Percentiles rank a stretch among this genome's conserved stretches.
Evolutionary conservation across 2,797 vertebrate genomes (phyloP).

Genomic region (Melanotaenia boesemani): DNA sequence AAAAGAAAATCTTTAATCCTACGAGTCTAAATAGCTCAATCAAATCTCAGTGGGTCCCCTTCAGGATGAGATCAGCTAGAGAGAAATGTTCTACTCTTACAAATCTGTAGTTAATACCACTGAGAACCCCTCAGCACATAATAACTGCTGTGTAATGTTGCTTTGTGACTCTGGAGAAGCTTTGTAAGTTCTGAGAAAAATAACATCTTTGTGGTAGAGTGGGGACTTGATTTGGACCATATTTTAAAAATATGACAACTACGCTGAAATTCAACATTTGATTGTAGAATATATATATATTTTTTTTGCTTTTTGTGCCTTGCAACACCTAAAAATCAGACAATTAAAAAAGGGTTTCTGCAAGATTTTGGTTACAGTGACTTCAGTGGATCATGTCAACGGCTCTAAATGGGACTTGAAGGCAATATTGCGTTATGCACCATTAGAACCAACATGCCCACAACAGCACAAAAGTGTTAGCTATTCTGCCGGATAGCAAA

Average conservation of each 20-base stretch:
- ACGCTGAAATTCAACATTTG: not conserved
- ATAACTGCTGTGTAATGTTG: not conserved
- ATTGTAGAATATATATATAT: not conserved
- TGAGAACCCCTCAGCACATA: not conserved
- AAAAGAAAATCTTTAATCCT: not conserved
- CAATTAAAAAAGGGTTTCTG: not conserved
- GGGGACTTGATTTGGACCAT: not conserved
- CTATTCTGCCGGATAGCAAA: not conserved
- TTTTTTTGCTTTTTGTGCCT: not conserved
- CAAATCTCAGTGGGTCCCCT: not conserved
- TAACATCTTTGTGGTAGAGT: not conserved
- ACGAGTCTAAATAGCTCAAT: slow-evolving; percentile 3
- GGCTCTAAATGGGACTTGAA: not conserved
- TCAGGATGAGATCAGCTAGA: not conserved
- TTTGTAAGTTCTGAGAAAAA: not conserved
- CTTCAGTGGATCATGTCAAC: not conserved
- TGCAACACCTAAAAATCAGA: not conserved
- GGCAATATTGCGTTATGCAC: not conserved
- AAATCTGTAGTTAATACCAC: not conserved
- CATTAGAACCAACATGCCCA: not conserved
- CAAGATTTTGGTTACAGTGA: not conserved
- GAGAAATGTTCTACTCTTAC: not conserved
- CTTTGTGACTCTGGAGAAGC: not conserved
- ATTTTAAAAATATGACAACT: not conserved
- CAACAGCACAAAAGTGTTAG: not conserved